Evolutionary conservation across 2,888 invertebrate species (phyloP).

Genomic region (Himalopsyche kuldschensis): DNA sequence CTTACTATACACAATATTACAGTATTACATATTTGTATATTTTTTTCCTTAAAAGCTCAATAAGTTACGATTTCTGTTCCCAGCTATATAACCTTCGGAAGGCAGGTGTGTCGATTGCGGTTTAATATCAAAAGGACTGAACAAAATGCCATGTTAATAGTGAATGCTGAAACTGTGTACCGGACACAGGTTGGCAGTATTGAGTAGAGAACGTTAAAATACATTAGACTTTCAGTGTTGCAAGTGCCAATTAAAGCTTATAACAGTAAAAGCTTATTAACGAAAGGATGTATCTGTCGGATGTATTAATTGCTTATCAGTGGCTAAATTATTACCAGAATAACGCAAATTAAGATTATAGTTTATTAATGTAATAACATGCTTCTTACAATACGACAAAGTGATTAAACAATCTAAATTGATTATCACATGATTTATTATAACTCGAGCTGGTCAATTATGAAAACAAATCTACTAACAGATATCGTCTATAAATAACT

Average conservation of each 20-base stretch:
- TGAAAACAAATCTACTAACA: background rate
- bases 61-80: background rate
- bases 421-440: background rate
- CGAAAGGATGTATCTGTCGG: background rate
- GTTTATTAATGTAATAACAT: too few relatives aligned
- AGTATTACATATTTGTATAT: too few relatives aligned
- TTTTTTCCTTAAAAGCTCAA: too few relatives aligned
- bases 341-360: too few relatives aligned
- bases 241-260: background rate
- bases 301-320: background rate
- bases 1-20: too few relatives aligned
- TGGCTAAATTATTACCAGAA: too few relatives aligned
- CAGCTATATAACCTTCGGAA: background rate
- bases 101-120: background rate
- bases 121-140: background rate
- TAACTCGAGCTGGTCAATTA: background rate
- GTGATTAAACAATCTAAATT: too few relatives aligned
- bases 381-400: too few relatives aligned
- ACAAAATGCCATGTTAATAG: background rate
- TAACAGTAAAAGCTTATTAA: background rate
- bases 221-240: background rate
- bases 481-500: background rate
- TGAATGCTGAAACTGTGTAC: background rate
- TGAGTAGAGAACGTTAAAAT: background rate
- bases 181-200: background rate